These are phyloP conservation scores for Hyperopisus bebe DNA, from an alignment of 2,113 vertebrate species.

Conservation along the genomic window DNA sequence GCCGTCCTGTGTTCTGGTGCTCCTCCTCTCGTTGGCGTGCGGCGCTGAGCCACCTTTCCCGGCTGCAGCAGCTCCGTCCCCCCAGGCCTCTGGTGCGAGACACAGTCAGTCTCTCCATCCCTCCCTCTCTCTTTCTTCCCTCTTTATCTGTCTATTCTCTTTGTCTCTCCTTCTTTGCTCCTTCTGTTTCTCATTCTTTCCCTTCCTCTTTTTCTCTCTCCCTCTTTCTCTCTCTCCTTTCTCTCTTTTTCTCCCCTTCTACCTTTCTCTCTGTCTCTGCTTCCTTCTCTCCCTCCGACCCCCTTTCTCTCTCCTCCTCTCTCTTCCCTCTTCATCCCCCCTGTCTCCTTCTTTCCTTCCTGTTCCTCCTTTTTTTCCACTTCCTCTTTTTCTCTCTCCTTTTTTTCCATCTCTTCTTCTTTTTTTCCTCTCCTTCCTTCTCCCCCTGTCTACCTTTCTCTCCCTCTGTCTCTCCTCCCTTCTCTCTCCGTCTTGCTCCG, in stretches of 20 bases:
- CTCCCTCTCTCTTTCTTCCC: not conserved
- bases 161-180: not conserved
- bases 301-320: not conserved
- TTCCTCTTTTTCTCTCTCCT: not conserved
- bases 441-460: not conserved
- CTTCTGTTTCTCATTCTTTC: no score
- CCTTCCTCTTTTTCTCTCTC: not conserved
- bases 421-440: not conserved
- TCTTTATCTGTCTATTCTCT: not conserved
- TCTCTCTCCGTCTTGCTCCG: not conserved
- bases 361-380: not conserved
- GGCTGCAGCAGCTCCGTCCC: not conserved
- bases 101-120: not conserved
- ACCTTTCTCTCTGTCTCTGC: not conserved
- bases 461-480: not conserved
- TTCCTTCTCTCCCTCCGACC: not conserved
- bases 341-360: not conserved
- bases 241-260: not conserved
- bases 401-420: not conserved
- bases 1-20: not conserved
- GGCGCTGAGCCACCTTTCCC: not conserved
- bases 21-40: not conserved
- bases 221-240: not conserved
- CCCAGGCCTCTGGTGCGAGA: not conserved
- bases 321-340: not conserved